These are phyloP conservation scores for Orbicella faveolata DNA, from an alignment of 64 coral and sea anemone genomes.

Conservation along the genomic window DNA sequence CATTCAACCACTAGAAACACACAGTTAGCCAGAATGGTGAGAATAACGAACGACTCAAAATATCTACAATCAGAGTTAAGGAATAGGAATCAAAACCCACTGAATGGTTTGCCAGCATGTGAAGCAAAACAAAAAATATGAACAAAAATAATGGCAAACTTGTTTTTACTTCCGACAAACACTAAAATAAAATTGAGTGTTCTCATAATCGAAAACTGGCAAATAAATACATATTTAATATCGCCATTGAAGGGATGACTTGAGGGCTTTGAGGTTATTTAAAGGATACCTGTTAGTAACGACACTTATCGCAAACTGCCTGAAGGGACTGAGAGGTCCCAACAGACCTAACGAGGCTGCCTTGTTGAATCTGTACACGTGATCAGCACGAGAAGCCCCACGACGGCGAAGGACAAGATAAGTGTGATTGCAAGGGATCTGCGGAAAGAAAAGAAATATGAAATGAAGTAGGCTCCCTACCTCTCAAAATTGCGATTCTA, in stretches of 20 bases:
- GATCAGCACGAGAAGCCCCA: slow-evolving; percentile 47
- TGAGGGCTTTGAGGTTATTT: background rate
- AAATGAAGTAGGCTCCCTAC: background rate
- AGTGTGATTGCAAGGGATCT: slow-evolving; percentile 42
- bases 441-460: background rate
- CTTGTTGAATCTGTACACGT: slow-evolving; percentile 81
- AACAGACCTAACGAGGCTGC: slow-evolving; percentile 49
- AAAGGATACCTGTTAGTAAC: slow-evolving; percentile 80
- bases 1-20: slow-evolving; percentile 68
- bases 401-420: slow-evolving; percentile 48
- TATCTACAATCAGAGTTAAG: slow-evolving; percentile 50
- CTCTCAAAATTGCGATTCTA: background rate
- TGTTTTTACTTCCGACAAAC: too few relatives aligned
- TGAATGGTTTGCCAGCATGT: too few relatives aligned
- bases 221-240: too few relatives aligned
- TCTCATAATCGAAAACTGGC: too few relatives aligned
- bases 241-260: too few relatives aligned
- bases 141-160: too few relatives aligned
- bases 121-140: too few relatives aligned
- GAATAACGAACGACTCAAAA: slow-evolving; percentile 78
- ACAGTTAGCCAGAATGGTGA: slow-evolving; percentile 78
- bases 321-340: slow-evolving; percentile 50
- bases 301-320: slow-evolving; percentile 63
- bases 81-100: background rate
- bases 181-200: too few relatives aligned